These are phyloP conservation scores for Crenuchus spilurus DNA, from an alignment of 2,797 vertebrate genomes.

Conservation along the genomic window DNA sequence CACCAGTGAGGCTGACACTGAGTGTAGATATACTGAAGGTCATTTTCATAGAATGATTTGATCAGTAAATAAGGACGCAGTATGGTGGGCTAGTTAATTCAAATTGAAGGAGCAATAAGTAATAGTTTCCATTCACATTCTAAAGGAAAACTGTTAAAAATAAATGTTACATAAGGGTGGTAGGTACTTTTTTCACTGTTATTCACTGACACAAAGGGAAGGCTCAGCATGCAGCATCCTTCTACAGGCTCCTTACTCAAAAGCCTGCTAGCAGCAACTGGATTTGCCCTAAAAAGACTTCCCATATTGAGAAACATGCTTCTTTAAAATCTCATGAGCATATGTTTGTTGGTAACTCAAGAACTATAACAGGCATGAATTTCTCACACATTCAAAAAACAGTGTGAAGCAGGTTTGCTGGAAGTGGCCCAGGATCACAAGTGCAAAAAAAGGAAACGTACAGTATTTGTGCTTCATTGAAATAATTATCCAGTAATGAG, in stretches of 20 bases:
- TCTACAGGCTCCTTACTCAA: neutral
- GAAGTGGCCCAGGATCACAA: neutral
- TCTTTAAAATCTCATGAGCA: neutral
- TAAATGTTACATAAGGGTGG: neutral
- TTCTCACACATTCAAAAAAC: neutral
- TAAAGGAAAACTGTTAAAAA: neutral
- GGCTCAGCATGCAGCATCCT: neutral
- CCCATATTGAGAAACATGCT: neutral
- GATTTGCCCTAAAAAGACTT: neutral
- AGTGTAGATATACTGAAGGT: no score
- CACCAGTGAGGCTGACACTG: no score
- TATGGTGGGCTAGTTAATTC: neutral
- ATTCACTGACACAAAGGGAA: neutral
- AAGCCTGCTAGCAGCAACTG: conserved; percentile 8
- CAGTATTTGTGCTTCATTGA: neutral
- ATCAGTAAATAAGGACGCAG: neutral
- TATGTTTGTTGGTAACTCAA: neutral
- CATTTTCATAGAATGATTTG: no score
- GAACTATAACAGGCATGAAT: neutral
- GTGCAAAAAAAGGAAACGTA: neutral
- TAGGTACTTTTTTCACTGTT: neutral
- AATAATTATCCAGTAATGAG: neutral
- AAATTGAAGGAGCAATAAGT: neutral
- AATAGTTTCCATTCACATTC: neutral
- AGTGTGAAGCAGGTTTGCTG: neutral